Base-by-base conservation (phyloP, 2,113 vertebrate genomes). In the Halcyon malimbica region DNA sequence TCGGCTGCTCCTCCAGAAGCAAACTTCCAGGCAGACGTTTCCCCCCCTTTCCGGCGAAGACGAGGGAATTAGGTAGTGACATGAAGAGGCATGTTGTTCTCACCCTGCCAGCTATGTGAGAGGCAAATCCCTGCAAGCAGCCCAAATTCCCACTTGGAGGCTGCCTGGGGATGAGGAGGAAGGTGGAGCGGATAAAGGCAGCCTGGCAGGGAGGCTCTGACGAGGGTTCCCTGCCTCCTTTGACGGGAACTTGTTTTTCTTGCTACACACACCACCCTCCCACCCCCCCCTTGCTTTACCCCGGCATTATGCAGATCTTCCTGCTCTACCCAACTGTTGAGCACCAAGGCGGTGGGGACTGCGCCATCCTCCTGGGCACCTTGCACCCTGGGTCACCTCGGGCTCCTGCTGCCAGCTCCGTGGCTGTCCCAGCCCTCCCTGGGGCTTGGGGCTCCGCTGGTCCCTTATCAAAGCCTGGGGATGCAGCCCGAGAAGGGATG, bases 21-120 rank as follows among this genome's bases (percentile, higher is more conserved):
- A 16, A 94, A 91, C 89, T 94, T 81, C 25, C 5, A 57, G 95
- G 89, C 74, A 91, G 76, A 5, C 90, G 16, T 2, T 94, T 16
- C n/a, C n/a, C 39, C 85, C 79, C 82, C 19, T 70, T 76, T 4
- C 25, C 79, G 23, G 88, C 23, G 17, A 1, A 62, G 50, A 26
- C 10, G 16, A 68, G 67, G 71, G 85, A 93, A 57, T 37, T 29
- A 33, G 50, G 87, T 91, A 44, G 94, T 57, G 85, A 29, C 92
- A 3, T 82, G 96, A 95, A 70, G 79, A 69, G 92, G 88, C 96
- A 62, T 64, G 96, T 76, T 33, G 62, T 41, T 94, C n/a, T 82
- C 88, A 94, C 53, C 75, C 84, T 67, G 90, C 64, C 89, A 92
- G 90, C 79, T 64, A n/a, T 4, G 76, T 2, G 71, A 86, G 81